Conservation (phyloP, 2,888 invertebrate genomes). For the Dicycla oo region DNA sequence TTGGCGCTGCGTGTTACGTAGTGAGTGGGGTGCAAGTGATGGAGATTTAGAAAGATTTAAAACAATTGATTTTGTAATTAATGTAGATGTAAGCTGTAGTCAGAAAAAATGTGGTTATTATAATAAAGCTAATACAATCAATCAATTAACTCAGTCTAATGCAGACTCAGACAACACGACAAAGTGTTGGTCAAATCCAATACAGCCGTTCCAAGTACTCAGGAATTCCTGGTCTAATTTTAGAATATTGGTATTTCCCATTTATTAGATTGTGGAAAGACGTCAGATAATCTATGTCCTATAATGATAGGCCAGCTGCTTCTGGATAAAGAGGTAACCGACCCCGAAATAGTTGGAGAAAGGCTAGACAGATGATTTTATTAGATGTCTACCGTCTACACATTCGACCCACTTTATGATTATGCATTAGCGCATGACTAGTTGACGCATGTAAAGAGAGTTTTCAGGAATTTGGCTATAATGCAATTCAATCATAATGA, state of each 20-base stretch:
- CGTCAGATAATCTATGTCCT: neutral
- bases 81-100: neutral
- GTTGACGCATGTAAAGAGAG: constrained; percentile 17
- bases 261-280: neutral
- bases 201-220: neutral
- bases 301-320: constrained; percentile 6
- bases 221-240: neutral
- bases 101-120: neutral
- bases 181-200: neutral
- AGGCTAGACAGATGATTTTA: constrained; percentile 31
- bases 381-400: constrained; percentile 27
- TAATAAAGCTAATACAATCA: neutral
- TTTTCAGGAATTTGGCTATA: constrained; percentile 24
- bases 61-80: neutral
- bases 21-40: constrained; percentile 32
- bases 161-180: neutral
- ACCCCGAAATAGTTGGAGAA: constrained; percentile 19
- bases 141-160: neutral
- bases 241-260: constrained; percentile 6
- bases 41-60: constrained; percentile 6
- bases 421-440: constrained; percentile 22
- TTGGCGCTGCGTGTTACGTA: constrained; percentile 59
- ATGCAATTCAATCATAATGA: constrained; percentile 21
- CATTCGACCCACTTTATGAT: constrained; percentile 30
- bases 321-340: constrained; percentile 10